phyloP scores from a whole-genome alignment of 2,113 vertebrate genomes.

The Isurus oxyrinchus region DNA sequence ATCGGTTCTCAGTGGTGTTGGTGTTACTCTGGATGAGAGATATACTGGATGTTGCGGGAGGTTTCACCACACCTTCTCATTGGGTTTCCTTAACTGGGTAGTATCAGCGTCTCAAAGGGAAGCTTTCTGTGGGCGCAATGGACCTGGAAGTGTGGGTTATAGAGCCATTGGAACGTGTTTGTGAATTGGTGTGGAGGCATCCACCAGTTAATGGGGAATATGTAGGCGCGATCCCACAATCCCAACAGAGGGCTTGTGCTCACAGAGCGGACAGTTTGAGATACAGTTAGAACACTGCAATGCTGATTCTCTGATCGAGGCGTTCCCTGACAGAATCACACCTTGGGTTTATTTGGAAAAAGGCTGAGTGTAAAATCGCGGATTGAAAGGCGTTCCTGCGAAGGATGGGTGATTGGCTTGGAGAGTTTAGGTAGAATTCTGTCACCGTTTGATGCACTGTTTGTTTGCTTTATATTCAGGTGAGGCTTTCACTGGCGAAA shows the following conservation, averaged over 20 bases:
- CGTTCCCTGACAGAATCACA: not conserved
- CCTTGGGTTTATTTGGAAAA: not conserved
- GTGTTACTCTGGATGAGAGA: not conserved
- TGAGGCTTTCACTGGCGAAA: conserved; percentile 92
- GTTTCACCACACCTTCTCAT: not conserved
- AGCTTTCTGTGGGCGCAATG: not conserved
- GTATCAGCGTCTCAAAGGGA: not conserved
- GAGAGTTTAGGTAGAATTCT: not conserved
- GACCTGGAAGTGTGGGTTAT: not conserved
- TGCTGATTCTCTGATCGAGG: not conserved
- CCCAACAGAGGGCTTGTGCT: not conserved
- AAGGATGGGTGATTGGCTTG: not conserved
- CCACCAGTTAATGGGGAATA: not conserved
- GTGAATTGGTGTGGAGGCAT: not conserved
- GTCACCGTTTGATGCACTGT: not conserved
- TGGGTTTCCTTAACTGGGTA: not conserved
- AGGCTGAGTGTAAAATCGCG: conserved; percentile 33
- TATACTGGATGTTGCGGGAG: not conserved
- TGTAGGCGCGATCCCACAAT: not conserved
- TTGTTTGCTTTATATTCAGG: conserved; percentile 55
- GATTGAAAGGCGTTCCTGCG: conserved; percentile 38
- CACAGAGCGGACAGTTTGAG: not conserved
- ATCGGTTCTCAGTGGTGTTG: not conserved
- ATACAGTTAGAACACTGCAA: not conserved
- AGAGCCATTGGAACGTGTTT: not conserved